Evolutionary conservation across 92 coral and sea anemone species (phyloP).

Genomic region (Montipora capitata): DNA sequence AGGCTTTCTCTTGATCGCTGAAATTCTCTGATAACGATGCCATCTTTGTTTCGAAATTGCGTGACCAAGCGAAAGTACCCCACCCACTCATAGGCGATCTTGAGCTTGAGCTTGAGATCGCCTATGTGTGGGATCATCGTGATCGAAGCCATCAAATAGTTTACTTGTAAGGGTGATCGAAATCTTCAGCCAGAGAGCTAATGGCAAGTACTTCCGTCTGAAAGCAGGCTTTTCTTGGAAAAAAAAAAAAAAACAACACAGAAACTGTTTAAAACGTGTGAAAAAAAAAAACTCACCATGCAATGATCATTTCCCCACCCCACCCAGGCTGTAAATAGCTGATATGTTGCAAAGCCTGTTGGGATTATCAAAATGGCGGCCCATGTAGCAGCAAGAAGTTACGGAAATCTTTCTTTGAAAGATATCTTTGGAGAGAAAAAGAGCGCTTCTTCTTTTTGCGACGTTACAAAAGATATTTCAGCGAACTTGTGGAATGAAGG

Average conservation of each 20-base stretch:
- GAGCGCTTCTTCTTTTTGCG: slow-evolving; percentile 39
- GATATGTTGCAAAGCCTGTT: not conserved
- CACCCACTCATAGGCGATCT: no score
- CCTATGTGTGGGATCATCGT: no score
- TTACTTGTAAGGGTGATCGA: no score
- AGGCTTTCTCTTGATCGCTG: slow-evolving; percentile 89
- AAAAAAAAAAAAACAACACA: no score
- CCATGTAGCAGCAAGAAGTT: slow-evolving; percentile 76
- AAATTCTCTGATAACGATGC: slow-evolving; percentile 54
- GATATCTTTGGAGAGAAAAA: slow-evolving; percentile 84
- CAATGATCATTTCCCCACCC: not conserved
- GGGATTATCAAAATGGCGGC: slow-evolving; percentile 85
- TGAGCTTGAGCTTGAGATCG: no score
- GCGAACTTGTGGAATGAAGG: slow-evolving; percentile 75
- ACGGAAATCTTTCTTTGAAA: slow-evolving; percentile 80
- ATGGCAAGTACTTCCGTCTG: no score
- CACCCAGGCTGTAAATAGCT: not conserved
- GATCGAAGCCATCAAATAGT: no score
- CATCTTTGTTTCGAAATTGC: not conserved
- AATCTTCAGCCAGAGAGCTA: no score
- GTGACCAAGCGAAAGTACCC: not conserved
- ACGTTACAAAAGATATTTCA: slow-evolving; percentile 68
- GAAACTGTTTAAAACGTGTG: no score
- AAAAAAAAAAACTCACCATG: no score
- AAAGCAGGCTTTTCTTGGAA: no score